Conservation (phyloP, 2,888 invertebrate species). For the Orchestes rusci region DNA sequence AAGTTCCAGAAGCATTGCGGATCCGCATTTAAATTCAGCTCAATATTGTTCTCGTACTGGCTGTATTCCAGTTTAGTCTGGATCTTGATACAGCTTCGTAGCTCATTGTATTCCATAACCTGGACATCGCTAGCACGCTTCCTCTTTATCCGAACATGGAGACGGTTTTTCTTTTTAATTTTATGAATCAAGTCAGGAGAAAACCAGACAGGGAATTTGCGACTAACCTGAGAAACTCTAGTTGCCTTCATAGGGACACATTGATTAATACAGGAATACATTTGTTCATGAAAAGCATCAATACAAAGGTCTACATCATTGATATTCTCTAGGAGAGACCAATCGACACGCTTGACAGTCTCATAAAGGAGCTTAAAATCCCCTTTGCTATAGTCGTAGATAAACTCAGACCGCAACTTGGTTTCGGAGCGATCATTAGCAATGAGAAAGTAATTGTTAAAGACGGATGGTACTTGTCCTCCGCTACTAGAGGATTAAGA, state of each 20-base stretch:
- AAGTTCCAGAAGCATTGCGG: background rate
- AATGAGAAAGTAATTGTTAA: slow-evolving; percentile 1
- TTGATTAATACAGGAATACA: background rate
- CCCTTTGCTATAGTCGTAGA: background rate
- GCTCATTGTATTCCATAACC: background rate
- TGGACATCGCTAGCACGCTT: background rate
- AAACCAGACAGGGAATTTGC: background rate
- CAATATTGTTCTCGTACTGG: background rate
- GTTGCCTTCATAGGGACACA: background rate
- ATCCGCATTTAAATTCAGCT: background rate
- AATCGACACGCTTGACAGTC: background rate
- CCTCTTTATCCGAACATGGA: background rate
- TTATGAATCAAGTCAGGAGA: background rate
- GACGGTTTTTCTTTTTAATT: slow-evolving; percentile 2
- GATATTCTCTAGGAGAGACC: background rate
- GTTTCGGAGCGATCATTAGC: background rate
- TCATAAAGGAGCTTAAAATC: slow-evolving; percentile 1
- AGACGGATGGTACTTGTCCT: background rate
- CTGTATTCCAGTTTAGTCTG: background rate
- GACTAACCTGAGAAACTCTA: background rate
- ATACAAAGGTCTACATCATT: background rate
- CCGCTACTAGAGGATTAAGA: background rate
- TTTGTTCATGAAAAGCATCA: background rate
- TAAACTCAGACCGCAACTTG: background rate
- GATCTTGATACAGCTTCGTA: background rate